Evolutionary conservation across 23 tunicate species (phyloP).

Genomic region (Trididemnum miniatum): DNA sequence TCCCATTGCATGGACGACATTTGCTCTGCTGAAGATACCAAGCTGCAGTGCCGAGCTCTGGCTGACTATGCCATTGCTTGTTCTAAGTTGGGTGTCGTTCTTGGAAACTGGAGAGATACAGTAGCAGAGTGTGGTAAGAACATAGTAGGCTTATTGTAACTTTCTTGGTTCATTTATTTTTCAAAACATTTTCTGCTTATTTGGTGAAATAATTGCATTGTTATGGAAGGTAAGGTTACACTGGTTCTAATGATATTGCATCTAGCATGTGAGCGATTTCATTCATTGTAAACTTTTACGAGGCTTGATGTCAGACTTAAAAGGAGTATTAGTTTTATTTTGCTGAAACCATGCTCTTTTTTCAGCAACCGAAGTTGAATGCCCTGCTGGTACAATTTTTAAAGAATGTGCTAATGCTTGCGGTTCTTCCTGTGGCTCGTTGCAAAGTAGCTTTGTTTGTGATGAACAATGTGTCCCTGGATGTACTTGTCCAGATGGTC

Average conservation of each 20-base stretch:
- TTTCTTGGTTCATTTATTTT: too few species aligned
- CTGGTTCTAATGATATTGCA: too few species aligned
- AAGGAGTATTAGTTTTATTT: too few species aligned
- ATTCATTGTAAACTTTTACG: too few species aligned
- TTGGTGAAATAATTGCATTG: too few species aligned
- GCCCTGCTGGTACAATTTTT: slow-evolving; percentile 80
- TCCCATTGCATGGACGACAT: slow-evolving; percentile 89
- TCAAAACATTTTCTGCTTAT: too few species aligned
- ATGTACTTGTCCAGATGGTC: slow-evolving; percentile 91
- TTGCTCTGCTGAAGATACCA: slow-evolving; percentile 71
- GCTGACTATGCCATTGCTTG: slow-evolving; percentile 96
- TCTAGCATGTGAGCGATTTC: too few species aligned
- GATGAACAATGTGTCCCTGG: slow-evolving; percentile 97
- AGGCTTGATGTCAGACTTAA: too few species aligned
- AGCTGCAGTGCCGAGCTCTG: slow-evolving; percentile 75
- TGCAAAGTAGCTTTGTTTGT: slow-evolving; percentile 83
- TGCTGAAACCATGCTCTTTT: too few species aligned
- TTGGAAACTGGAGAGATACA: slow-evolving; percentile 78
- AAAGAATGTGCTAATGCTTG: slow-evolving; percentile 97
- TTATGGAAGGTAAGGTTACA: too few species aligned
- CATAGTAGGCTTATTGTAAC: too few species aligned
- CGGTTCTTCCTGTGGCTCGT: slow-evolving; percentile 92
- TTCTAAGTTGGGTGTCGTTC: slow-evolving; percentile 86
- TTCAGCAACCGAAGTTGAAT: slow-evolving; percentile 74
- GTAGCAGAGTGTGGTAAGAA: slow-evolving; percentile 74